Evolutionary conservation across 2,797 vertebrate genomes (phyloP).

Genomic region (Psittacula derbiana): DNA sequence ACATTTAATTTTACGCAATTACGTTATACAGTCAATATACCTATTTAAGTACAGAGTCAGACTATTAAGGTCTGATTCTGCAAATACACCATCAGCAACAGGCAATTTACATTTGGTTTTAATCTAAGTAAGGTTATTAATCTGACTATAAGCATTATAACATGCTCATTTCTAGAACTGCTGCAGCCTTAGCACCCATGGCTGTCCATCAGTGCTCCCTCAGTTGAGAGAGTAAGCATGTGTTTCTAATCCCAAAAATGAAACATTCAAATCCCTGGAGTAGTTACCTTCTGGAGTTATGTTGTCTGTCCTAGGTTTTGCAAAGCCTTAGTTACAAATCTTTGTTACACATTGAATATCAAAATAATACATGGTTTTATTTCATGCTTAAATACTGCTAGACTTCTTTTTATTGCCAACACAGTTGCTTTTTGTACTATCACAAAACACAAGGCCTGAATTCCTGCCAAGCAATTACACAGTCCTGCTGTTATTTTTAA

Average conservation of each 20-base stretch:
- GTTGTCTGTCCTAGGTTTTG: not conserved
- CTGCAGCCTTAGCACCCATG: not conserved
- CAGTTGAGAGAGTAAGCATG: not conserved
- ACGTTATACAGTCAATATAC: not conserved
- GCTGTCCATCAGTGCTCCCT: not conserved
- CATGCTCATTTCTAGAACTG: not conserved
- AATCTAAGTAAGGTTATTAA: not conserved
- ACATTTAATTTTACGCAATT: not conserved
- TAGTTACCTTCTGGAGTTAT: not conserved
- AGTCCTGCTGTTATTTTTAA: not conserved
- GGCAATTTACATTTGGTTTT: not conserved
- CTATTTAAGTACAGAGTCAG: not conserved
- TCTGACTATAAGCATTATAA: not conserved
- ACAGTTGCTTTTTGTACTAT: not conserved
- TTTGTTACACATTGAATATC: not conserved
- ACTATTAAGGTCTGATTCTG: not conserved
- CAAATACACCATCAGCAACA: not conserved
- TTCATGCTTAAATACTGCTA: not conserved
- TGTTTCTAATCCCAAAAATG: not conserved
- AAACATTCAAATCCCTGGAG: not conserved
- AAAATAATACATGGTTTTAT: not conserved
- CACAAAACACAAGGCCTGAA: constrained; percentile 7
- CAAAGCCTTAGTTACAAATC: not conserved
- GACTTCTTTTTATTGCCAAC: not conserved
- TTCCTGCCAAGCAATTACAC: constrained; percentile 5